Conservation (phyloP, 2,113 vertebrate genomes). For the Psephotus haematonotus region DNA sequence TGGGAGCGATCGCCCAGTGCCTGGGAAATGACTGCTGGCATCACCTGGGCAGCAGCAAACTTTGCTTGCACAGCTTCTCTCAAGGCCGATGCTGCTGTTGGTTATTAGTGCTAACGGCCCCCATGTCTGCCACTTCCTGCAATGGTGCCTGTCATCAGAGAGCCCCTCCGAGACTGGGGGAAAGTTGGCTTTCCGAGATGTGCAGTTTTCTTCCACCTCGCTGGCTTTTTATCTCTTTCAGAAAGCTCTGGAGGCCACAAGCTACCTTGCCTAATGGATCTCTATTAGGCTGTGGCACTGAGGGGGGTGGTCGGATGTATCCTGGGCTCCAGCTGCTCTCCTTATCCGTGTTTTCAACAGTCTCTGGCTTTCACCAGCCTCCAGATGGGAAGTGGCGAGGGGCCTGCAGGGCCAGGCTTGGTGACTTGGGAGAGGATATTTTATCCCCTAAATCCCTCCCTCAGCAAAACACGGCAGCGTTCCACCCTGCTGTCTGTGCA, state of each 20-base stretch:
- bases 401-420: background rate
- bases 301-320: background rate
- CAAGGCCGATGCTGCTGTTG: background rate
- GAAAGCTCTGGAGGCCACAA: slow-evolving; percentile 13
- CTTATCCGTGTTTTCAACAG: background rate
- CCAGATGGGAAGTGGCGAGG: background rate
- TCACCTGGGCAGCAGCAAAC: slow-evolving; percentile 48
- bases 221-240: slow-evolving; percentile 14
- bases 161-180: background rate
- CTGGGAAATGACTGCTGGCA: background rate
- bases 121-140: background rate
- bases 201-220: background rate
- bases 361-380: background rate
- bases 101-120: slow-evolving; percentile 1
- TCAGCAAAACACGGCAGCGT: background rate
- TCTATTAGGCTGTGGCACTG: slow-evolving; percentile 9
- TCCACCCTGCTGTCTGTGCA: background rate
- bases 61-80: slow-evolving; percentile 1
- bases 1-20: background rate
- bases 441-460: background rate
- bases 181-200: background rate
- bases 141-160: background rate
- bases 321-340: background rate
- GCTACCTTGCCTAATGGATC: slow-evolving; percentile 37
- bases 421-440: background rate